These are phyloP conservation scores for Epiblema foenella DNA, from an alignment of 2,888 invertebrate species.

Conservation along the genomic window DNA sequence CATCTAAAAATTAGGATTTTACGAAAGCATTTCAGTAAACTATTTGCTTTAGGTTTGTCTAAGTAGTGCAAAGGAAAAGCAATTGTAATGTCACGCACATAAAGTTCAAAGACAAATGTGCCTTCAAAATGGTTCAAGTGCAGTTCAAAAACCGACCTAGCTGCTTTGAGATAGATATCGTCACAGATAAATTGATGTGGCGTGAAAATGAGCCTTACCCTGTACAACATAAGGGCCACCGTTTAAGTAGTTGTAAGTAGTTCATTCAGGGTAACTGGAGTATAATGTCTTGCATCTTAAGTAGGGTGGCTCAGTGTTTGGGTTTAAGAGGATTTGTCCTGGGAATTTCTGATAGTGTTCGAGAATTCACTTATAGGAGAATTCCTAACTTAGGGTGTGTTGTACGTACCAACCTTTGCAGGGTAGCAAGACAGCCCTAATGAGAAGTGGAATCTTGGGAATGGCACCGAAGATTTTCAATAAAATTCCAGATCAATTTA, in stretches of 20 bases:
- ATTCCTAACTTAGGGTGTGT: not conserved
- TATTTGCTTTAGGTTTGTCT: conserved; percentile 7
- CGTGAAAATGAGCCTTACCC: conserved; percentile 2
- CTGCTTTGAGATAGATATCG: not conserved
- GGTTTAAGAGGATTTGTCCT: conserved; percentile 7
- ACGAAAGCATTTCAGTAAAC: not conserved
- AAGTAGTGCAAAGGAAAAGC: not conserved
- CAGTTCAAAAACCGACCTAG: conserved; percentile 14
- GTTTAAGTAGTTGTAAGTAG: conserved; percentile 22
- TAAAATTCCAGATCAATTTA: too few species aligned
- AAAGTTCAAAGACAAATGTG: not conserved
- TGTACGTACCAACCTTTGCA: too few species aligned
- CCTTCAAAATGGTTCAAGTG: not conserved
- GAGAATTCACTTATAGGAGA: conserved; percentile 2
- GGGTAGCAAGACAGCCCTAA: too few species aligned
- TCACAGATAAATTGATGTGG: not conserved
- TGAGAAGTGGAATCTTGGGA: too few species aligned
- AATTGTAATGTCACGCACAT: not conserved
- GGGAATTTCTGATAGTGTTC: conserved; percentile 4
- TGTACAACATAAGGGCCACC: not conserved
- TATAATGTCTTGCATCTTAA: conserved; percentile 19
- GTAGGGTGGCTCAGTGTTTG: conserved; percentile 16
- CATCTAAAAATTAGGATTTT: not conserved
- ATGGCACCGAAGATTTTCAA: too few species aligned
- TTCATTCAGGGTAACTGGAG: conserved; percentile 20